Evolutionary conservation across 1,140 invertebrate species (phyloP).

Genomic region (Eriosoma lanigerum): DNA sequence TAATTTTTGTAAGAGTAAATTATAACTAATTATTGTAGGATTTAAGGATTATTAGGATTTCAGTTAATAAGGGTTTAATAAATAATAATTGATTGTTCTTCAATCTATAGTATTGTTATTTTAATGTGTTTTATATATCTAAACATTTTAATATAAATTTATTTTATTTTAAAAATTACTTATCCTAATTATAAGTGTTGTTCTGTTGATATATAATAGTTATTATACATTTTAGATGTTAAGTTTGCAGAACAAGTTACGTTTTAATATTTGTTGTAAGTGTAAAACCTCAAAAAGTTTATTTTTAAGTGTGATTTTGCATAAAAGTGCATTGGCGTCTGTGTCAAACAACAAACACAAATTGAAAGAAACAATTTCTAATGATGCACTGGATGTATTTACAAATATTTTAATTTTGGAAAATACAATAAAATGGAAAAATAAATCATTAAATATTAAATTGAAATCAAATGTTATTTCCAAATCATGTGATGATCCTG

Average conservation of each 20-base stretch:
- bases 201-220: too few relatives aligned
- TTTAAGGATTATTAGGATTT: too few relatives aligned
- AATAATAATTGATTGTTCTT: too few relatives aligned
- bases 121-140: too few relatives aligned
- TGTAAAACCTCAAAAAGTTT: neutral
- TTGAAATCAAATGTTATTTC: neutral
- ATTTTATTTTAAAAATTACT: too few relatives aligned
- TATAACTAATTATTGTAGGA: too few relatives aligned
- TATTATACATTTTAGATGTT: constrained; percentile 20
- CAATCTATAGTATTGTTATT: too few relatives aligned
- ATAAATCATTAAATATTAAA: neutral
- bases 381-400: constrained; percentile 11
- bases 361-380: neutral
- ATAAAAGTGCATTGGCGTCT: neutral
- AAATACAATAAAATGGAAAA: constrained; percentile 23
- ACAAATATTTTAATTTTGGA: neutral
- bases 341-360: neutral
- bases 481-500: neutral
- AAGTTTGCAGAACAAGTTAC: neutral
- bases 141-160: too few relatives aligned
- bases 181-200: too few relatives aligned
- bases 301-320: neutral
- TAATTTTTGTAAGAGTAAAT: too few relatives aligned
- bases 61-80: too few relatives aligned
- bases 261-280: neutral